phyloP scores from a whole-genome alignment of 2,113 vertebrate genomes.

The Prunella himalayana region DNA sequence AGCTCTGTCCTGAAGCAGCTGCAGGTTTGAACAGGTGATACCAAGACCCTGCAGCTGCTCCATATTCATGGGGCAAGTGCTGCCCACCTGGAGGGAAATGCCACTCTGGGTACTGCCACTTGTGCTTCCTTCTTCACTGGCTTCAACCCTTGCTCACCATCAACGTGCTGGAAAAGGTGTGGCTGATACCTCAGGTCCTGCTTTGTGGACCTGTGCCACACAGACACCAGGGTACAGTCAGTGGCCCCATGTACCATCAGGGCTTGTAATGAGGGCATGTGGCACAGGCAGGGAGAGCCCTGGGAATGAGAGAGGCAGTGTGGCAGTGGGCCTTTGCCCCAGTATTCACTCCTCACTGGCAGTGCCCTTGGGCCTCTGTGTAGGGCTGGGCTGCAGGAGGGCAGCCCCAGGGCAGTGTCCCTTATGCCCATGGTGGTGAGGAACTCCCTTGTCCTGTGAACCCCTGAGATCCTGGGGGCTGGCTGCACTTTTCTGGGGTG shows the following conservation, averaged over 20 bases:
- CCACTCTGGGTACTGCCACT: not conserved
- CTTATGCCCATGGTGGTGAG: fast-evolving
- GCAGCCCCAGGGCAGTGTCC: not conserved
- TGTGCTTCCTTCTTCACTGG: not conserved
- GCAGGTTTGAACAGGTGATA: not conserved
- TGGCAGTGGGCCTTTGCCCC: not conserved
- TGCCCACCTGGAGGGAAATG: not conserved
- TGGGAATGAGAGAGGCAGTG: fast-evolving
- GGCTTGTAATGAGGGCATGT: not conserved
- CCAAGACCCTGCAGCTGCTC: not conserved
- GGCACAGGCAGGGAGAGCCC: not conserved
- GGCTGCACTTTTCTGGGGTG: not conserved
- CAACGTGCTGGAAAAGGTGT: not conserved
- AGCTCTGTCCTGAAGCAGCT: not conserved
- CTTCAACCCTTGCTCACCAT: not conserved
- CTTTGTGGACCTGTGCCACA: fast-evolving
- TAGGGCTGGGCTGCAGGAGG: not conserved
- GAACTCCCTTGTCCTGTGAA: not conserved
- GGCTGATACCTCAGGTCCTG: not conserved
- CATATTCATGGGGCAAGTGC: fast-evolving
- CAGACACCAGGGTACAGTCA: not conserved
- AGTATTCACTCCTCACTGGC: fast-evolving
- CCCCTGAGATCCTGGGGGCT: not conserved
- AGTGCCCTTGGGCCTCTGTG: fast-evolving
- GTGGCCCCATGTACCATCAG: fast-evolving